Evolutionary conservation across 2,888 invertebrate species (phyloP), one percentile per base, ranked within the genome.

Genomic region (Colletes collaris): DNA sequence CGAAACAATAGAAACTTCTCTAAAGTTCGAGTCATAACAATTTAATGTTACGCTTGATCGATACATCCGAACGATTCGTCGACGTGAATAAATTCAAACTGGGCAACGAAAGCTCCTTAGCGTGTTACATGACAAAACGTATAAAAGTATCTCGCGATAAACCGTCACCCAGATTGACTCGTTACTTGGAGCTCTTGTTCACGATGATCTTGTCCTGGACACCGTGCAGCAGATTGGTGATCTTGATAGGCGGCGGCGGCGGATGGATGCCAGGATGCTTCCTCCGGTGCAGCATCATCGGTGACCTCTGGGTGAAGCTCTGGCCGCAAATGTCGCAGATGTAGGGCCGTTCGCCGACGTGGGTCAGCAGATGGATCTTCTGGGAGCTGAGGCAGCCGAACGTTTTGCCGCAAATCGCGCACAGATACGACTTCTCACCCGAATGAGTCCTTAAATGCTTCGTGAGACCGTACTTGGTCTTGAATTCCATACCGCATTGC

Each of bases 401-500:
- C 0, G 90, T 90, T 56, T 92, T 91, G 0, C 91, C 91, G 46
- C 92, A 92, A 62, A 92, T 89, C 2, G 90, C 89, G 65, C 92
- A 92, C 5, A 91, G 65, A 56, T 90, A 91, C 0, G 90, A 90
- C 75, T 92, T 92, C 46, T 92, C 92, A 0, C 88, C 88, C 1
- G 90, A 89, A 68, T 92, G 92, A 0, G 90, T 91, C 40, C 91
- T 83, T 4, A 90, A 82, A 58, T 92, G 92, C 68, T 92, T 92
- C 1, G 91, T 91, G 10, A 92, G 74, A 1, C 92, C 91, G 70
- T 92, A 91, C 44, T 90, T 92, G 4, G 87, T 87, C 37, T 92
- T 92, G 62, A 92, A 92, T 73, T 91, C 91, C 90, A 91, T 90
- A 4, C 92, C 92, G 70, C 92, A 92, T 46, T 92, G 91, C 46